Evolutionary conservation across 2,797 vertebrate genomes (phyloP).

Genomic region (Pantherophis alleghaniensis): DNA sequence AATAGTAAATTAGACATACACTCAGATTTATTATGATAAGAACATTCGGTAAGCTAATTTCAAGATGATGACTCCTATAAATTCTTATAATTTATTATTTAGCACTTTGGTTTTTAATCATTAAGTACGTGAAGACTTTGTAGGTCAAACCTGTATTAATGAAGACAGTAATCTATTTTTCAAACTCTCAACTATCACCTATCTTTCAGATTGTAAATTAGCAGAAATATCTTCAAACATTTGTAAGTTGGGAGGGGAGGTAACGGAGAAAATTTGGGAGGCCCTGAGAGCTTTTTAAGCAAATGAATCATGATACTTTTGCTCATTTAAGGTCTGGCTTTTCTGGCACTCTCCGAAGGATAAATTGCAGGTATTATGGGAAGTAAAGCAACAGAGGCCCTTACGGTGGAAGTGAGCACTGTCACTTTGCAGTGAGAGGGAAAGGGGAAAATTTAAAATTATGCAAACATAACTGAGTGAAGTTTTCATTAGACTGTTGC

Average conservation of each 20-base stretch:
- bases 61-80: constrained; percentile 85
- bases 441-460: constrained; percentile 55
- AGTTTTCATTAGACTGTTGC: constrained; percentile 63
- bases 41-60: constrained; percentile 87
- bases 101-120: constrained; percentile 86
- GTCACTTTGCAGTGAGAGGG: constrained; percentile 39
- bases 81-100: constrained; percentile 90
- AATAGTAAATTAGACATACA: constrained; percentile 80
- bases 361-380: constrained; percentile 50
- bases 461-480: constrained; percentile 62
- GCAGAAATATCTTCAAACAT: constrained; percentile 80
- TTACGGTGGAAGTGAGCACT: constrained; percentile 54
- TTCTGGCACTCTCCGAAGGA: constrained; percentile 44
- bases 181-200: constrained; percentile 78
- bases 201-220: constrained; percentile 83
- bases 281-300: constrained; percentile 53
- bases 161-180: constrained; percentile 85
- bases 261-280: constrained; percentile 52
- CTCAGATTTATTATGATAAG: constrained; percentile 87
- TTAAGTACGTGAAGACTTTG: constrained; percentile 88
- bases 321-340: constrained; percentile 64
- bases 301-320: constrained; percentile 56
- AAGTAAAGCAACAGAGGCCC: constrained; percentile 61
- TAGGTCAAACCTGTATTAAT: constrained; percentile 87
- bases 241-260: constrained; percentile 75